These are phyloP conservation scores for Macropis europaea DNA, from an alignment of 2,888 invertebrate species.

Conservation along the genomic window DNA sequence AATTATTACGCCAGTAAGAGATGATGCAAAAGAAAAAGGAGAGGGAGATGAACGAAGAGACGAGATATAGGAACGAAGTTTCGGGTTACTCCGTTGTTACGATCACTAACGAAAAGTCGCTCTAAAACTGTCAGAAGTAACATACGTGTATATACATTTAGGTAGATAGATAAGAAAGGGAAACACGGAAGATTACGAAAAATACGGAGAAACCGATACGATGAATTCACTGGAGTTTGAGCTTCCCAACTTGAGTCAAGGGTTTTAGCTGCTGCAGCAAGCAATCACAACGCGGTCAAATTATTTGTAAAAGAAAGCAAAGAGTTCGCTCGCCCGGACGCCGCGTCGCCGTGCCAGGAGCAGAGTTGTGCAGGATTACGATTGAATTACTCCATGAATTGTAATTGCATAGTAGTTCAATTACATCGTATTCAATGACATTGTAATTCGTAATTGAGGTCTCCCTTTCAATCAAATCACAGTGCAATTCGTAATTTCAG, in stretches of 20 bases:
- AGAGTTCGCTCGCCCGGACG: conserved; percentile 37
- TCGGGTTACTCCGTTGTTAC: conserved; percentile 12
- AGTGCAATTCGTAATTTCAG: too few species aligned
- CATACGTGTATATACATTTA: conserved; percentile 29
- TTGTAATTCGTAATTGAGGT: too few species aligned
- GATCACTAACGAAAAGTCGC: conserved; percentile 14
- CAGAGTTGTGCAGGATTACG: too few species aligned
- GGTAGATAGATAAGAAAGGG: conserved; percentile 12
- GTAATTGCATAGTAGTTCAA: too few species aligned
- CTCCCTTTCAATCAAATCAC: too few species aligned
- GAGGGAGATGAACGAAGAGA: conserved; percentile 20
- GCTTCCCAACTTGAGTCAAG: conserved; percentile 79
- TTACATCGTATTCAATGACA: too few species aligned
- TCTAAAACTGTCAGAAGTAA: conserved; percentile 23
- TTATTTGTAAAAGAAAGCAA: conserved; percentile 56
- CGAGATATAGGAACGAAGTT: conserved; percentile 16
- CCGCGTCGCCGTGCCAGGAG: conserved; percentile 10
- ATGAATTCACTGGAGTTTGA: conserved; percentile 70
- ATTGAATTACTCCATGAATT: too few species aligned
- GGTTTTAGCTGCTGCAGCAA: conserved; percentile 76
- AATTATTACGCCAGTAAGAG: conserved; percentile 34
- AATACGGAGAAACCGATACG: conserved; percentile 26
- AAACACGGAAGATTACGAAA: conserved; percentile 6
- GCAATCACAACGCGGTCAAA: conserved; percentile 60
- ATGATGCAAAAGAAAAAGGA: too few species aligned